Evolutionary conservation across 2,888 invertebrate genomes (phyloP), one percentile per base, ranked within the genome.

Genomic region (Vannuccia rotundouncinata): DNA sequence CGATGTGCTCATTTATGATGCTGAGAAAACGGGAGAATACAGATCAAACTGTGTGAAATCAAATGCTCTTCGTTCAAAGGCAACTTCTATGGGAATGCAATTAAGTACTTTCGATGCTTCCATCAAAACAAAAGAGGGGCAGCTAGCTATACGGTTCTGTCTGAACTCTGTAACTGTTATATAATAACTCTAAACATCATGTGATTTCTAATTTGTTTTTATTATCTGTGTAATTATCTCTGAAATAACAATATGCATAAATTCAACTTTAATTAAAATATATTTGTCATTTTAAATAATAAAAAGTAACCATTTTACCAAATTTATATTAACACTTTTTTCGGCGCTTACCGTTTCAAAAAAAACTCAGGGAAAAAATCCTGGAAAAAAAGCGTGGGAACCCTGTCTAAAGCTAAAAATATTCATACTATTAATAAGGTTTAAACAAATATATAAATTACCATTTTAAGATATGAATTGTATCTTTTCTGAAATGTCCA

Each of bases 141-240:
- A 66, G 66, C 66, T 13, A 66, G 22, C n/a, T n/a, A n/a, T n/a
- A 66, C 66, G 66, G 66, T 66, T 66, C 66, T 66, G 66, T 66
- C 66, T 66, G 66, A 66, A 66, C 66, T 66, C 66, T 66, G 66
- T 66, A 66, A 66, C 66, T 66, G 66, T 66, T 66, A 66, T 66
- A 66, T 66, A 66, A 66, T 66, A 66, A 66, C 66, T 66, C 66
- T 66, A 66, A 66, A 66, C 66, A 22, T 66, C 66, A 66, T 66
- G 66, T 66, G 66, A 66, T 66, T 66, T 66, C 66, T 66, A 66
- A 66, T 66, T 66, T 66, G 66, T 66, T 66, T 66, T 66, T 66
- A 66, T 66, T 66, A 66, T 66, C 66, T 66, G 66, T 66, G 66
- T 66, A 66, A 66, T 66, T 66, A 66, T 66, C 66, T 66, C 66